Percentiles rank a stretch among this genome's conserved stretches.
phyloP scores from a whole-genome alignment of 2,888 invertebrate species.

The Parelbella ahira region DNA sequence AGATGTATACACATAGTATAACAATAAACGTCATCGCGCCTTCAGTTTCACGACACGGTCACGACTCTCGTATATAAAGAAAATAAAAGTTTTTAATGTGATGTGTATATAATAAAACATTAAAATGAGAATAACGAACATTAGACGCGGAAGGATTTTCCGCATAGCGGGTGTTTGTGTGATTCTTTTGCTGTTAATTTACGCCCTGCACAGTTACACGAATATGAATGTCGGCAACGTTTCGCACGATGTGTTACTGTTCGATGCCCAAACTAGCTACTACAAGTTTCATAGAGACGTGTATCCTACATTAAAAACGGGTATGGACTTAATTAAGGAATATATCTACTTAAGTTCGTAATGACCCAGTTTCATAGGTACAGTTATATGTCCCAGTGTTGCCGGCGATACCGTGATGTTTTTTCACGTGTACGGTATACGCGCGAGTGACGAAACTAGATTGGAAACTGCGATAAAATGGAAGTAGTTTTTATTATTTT shows the following conservation, averaged over 20 bases:
- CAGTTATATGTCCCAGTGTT: slow-evolving; percentile 41
- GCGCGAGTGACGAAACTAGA: slow-evolving; percentile 25
- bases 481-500: slow-evolving; percentile 15
- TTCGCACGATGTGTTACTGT: slow-evolving; percentile 35
- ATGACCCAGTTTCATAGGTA: slow-evolving; percentile 22
- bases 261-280: slow-evolving; percentile 41
- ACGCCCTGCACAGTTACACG: slow-evolving; percentile 82
- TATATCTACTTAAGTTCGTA: not conserved
- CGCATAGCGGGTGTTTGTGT: slow-evolving; percentile 74
- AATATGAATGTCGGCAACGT: slow-evolving; percentile 48
- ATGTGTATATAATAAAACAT: slow-evolving; percentile 35
- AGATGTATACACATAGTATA: too few relatives aligned
- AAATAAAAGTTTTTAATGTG: slow-evolving; percentile 31
- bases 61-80: too few relatives aligned
- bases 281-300: slow-evolving; percentile 61
- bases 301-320: slow-evolving; percentile 62
- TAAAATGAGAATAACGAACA: slow-evolving; percentile 82
- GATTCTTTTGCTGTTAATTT: slow-evolving; percentile 81
- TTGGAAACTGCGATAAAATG: slow-evolving; percentile 28
- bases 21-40: too few relatives aligned
- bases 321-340: slow-evolving; percentile 39
- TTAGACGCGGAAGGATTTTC: slow-evolving; percentile 80
- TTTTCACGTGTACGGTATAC: slow-evolving; percentile 24
- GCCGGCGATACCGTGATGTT: slow-evolving; percentile 39
- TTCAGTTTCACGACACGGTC: too few relatives aligned